A percentile compares a stretch with the other conserved stretches of the same genome.
Conservation (phyloP, 23 tunicate species). For the Trididemnum clinides region DNA sequence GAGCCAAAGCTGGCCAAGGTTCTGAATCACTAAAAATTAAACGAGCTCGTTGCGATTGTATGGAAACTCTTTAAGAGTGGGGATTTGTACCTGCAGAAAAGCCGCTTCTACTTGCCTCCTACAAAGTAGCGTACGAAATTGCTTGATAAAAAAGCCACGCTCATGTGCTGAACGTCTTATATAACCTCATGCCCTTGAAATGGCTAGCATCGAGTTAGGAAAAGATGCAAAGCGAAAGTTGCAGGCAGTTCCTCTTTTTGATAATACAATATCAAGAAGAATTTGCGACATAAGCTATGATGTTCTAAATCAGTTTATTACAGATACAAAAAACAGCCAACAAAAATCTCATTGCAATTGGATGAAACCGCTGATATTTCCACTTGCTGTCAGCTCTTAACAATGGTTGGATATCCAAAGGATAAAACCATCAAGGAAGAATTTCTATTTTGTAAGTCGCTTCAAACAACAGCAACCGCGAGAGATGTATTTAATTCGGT, state of each 20-base stretch:
- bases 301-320: constrained; percentile 39
- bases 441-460: constrained; percentile 58
- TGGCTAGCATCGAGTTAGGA: too few species aligned
- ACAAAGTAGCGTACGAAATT: too few species aligned
- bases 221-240: constrained; percentile 34
- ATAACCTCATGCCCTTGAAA: too few species aligned
- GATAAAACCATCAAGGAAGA: constrained; percentile 44
- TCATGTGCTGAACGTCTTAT: too few species aligned
- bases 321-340: constrained; percentile 26
- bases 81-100: too few species aligned
- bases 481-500: constrained; percentile 25
- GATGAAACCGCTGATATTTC: constrained; percentile 39
- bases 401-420: constrained; percentile 37
- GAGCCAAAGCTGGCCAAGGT: too few species aligned
- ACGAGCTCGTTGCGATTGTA: too few species aligned
- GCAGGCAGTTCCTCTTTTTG: constrained; percentile 15
- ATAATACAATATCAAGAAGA: constrained; percentile 17
- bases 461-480: constrained; percentile 35
- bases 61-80: too few species aligned
- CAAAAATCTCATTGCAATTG: constrained; percentile 38
- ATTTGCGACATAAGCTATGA: constrained; percentile 35
- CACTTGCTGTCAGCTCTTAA: constrained; percentile 51
- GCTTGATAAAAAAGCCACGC: too few species aligned
- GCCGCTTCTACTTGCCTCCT: too few species aligned
- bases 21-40: too few species aligned